These are phyloP conservation scores for Panthera tigris DNA, from an alignment of 2,113 vertebrate genomes.

Conservation along the genomic window DNA sequence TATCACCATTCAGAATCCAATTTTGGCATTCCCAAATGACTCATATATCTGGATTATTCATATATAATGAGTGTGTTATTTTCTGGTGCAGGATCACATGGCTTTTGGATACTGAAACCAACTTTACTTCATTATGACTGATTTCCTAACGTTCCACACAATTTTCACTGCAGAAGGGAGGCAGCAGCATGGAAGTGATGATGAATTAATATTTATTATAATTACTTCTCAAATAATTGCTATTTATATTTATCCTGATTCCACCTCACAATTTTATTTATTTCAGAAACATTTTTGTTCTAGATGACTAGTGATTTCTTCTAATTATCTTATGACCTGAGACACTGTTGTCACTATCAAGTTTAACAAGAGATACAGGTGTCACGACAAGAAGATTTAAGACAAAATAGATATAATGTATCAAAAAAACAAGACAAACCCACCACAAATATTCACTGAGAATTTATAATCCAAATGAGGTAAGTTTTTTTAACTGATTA, in stretches of 20 bases:
- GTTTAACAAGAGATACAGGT: background rate
- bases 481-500: background rate
- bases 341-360: background rate
- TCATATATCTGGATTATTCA: slow-evolving; percentile 55
- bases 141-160: slow-evolving; percentile 35
- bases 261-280: background rate
- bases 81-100: slow-evolving; percentile 46
- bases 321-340: background rate
- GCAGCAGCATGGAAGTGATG: background rate
- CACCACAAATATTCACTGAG: background rate
- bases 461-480: background rate
- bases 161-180: slow-evolving; percentile 11
- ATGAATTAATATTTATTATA: background rate
- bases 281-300: slow-evolving; percentile 36
- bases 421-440: background rate
- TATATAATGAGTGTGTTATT: slow-evolving; percentile 47
- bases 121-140: slow-evolving; percentile 57
- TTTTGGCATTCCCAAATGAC: slow-evolving; percentile 54
- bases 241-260: slow-evolving; percentile 6
- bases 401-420: background rate
- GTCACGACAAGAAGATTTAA: background rate
- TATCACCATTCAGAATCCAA: slow-evolving; percentile 44
- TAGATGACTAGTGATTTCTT: background rate
- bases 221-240: slow-evolving; percentile 6
- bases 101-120: slow-evolving; percentile 40